phyloP scores from a whole-genome alignment of 2,797 vertebrate species.

The Podarcis lilfordi region DNA sequence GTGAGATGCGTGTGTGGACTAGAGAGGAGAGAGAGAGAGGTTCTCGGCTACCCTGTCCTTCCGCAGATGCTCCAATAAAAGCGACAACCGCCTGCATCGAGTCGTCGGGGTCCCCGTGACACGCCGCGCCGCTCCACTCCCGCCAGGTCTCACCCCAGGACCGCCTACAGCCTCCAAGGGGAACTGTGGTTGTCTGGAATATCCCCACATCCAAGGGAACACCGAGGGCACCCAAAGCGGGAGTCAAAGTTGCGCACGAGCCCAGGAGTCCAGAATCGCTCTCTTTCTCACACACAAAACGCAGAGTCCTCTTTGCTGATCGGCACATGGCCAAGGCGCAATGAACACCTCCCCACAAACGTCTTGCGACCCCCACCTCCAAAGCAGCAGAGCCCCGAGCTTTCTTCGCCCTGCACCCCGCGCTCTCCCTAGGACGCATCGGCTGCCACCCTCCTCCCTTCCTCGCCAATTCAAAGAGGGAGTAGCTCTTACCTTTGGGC shows the following conservation, averaged over 20 bases:
- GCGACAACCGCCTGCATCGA: no score
- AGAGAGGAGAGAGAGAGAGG: neutral
- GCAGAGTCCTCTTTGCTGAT: neutral
- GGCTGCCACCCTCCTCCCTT: neutral
- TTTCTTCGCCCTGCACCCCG: neutral
- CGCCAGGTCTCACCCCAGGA: neutral
- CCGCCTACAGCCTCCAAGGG: neutral
- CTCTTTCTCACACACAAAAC: neutral
- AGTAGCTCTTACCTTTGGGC: neutral
- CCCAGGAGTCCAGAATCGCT: neutral
- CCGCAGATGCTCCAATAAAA: no score
- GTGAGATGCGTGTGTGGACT: neutral
- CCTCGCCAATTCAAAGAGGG: neutral
- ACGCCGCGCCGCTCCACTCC: no score
- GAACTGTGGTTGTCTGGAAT: no score
- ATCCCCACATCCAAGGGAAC: neutral
- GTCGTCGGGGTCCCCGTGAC: no score
- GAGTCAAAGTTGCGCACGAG: neutral
- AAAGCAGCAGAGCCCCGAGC: neutral
- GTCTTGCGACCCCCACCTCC: neutral
- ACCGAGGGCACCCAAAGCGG: neutral
- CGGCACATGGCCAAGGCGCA: neutral
- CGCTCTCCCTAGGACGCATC: neutral
- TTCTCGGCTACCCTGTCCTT: no score
- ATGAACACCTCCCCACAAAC: neutral